Base-by-base conservation (phyloP, 2,797 vertebrate species). In the Carapus acus region DNA sequence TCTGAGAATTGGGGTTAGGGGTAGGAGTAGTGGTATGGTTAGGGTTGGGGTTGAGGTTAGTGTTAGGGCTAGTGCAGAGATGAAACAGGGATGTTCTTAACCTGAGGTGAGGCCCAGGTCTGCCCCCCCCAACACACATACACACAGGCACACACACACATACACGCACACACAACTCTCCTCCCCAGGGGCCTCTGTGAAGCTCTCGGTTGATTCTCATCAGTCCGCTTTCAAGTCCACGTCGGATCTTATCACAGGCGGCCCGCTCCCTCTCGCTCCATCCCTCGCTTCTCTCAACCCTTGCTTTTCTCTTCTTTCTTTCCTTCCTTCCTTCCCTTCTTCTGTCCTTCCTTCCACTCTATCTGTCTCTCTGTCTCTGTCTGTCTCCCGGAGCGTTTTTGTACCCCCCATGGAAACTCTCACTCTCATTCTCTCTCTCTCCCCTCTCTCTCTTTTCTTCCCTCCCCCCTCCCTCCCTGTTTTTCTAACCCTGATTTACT, bases 211-310 rank as follows among this genome's bases (percentile, higher is more conserved):
- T 51, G 59, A 77, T 55, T 83, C 84, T 87, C 65, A 87, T 82
- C 78, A 80, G 84, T n/a, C n/a, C 81, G 77, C 83, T 85, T 84
- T 82, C 78, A 84, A 83, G 77, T 79, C 78, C 69, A 75, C 72
- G 71, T 60, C 61, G 29, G 79, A 86, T 83, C 74, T 84, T 84
- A 84, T 82, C 73, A 41, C 1, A 11, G 62, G 60, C 62, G 5
- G 24, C 24, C 24, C 24, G 9, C 60, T 74, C 52, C 18, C 42
- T 75, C 75, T 62, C 50, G 68, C 69, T 60, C 43, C 8, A 12
- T 27, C 14, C 17, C n/a, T n/a, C n/a, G n/a, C n/a, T n/a, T n/a
- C n/a, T n/a, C n/a, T n/a, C n/a, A n/a, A n/a, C n/a, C n/a, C n/a
- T n/a, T n/a, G 14, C 40, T 19, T 9, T 38, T 46, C 40, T 21